These are phyloP conservation scores for Ornithoptera priamus DNA, from an alignment of 2,888 invertebrate species.

Conservation along the genomic window DNA sequence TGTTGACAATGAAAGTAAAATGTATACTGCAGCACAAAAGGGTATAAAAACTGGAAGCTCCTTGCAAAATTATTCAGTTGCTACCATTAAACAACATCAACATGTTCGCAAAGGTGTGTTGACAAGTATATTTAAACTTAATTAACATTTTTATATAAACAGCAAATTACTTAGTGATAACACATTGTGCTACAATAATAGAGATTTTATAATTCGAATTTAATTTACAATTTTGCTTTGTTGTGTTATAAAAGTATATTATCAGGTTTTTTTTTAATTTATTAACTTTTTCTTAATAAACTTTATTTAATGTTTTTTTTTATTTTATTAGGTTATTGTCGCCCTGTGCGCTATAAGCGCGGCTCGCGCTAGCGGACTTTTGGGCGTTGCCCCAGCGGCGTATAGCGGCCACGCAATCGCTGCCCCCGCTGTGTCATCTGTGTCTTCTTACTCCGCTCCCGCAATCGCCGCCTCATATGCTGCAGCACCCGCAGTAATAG, in stretches of 20 bases:
- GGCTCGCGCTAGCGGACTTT: conserved; percentile 78
- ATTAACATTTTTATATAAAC: no score
- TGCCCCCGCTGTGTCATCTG: conserved; percentile 33
- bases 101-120: conserved; percentile 78
- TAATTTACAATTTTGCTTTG: neutral
- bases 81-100: conserved; percentile 71
- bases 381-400: conserved; percentile 67
- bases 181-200: neutral
- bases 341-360: conserved; percentile 81
- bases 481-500: conserved; percentile 44
- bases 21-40: conserved; percentile 51
- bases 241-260: neutral
- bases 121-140: neutral
- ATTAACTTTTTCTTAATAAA: neutral
- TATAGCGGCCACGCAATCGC: conserved; percentile 69
- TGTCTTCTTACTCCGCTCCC: conserved; percentile 44
- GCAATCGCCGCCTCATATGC: conserved; percentile 37
- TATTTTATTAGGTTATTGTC: conserved; percentile 70
- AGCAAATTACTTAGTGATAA: no score
- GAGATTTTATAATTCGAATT: neutral
- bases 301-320: neutral
- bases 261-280: neutral
- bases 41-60: conserved; percentile 73
- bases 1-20: conserved; percentile 76
- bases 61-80: conserved; percentile 74